Percentiles rank a stretch among this genome's conserved stretches.
Conservation (phyloP, 37 sponge, comb jelly and placozoan species). For the Dysidea cf. avara region DNA sequence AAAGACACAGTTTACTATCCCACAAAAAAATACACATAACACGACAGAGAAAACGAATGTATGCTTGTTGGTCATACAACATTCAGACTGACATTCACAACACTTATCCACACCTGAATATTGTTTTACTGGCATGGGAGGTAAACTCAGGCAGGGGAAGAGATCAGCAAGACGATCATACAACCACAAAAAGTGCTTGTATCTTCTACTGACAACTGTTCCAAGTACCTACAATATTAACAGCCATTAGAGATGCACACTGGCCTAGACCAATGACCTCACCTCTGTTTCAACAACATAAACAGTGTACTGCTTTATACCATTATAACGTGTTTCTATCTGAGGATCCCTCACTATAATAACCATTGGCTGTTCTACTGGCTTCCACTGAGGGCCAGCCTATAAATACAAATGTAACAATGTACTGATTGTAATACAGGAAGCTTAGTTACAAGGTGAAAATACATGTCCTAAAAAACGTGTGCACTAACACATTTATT, state of each 20-base stretch:
- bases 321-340: conserved; percentile 25
- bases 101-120: conserved; percentile 31
- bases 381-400: conserved; percentile 75
- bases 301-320: conserved; percentile 22
- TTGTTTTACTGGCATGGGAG: conserved; percentile 83
- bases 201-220: conserved; percentile 53
- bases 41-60: too few species aligned
- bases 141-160: conserved; percentile 77
- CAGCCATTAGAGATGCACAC: neutral
- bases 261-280: neutral
- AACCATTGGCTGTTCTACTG: conserved; percentile 11
- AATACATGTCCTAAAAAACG: too few species aligned
- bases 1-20: too few species aligned
- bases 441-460: too few species aligned
- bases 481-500: too few species aligned
- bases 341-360: conserved; percentile 30
- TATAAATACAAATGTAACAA: conserved; percentile 22
- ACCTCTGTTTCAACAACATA: conserved; percentile 73
- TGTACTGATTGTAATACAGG: too few species aligned
- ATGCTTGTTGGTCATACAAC: too few species aligned
- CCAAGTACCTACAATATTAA: conserved; percentile 24
- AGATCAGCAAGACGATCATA: conserved; percentile 76
- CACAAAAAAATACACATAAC: too few species aligned
- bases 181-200: conserved; percentile 81
- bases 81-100: too few species aligned